phyloP scores from a whole-genome alignment of 2,797 vertebrate genomes.

The Argentina silus region DNA sequence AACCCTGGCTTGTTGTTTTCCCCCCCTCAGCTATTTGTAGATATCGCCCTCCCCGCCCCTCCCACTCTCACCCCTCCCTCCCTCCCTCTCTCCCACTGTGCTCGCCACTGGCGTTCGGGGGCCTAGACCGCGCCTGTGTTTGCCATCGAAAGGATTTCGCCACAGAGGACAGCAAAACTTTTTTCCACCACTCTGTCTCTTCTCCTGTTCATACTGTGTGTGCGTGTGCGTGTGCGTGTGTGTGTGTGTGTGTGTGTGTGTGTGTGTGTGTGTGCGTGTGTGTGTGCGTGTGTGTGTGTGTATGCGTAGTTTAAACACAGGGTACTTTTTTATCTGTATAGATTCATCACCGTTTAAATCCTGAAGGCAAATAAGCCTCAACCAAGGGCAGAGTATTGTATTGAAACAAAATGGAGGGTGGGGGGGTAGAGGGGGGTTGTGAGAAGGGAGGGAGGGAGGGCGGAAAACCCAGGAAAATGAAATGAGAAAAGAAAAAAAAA shows the following conservation, averaged over 20 bases:
- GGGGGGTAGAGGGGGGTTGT: background rate
- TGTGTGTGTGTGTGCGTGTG: background rate
- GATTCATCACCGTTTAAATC: constrained; percentile 6
- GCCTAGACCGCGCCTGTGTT: background rate
- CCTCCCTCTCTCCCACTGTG: background rate
- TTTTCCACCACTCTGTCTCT: too few species aligned
- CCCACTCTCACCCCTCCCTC: background rate
- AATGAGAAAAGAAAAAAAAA: background rate
- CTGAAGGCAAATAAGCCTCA: background rate
- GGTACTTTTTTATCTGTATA: background rate
- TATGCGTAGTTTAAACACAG: background rate
- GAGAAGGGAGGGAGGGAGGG: background rate
- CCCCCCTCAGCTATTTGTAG: constrained; percentile 6
- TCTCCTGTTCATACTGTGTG: too few species aligned
- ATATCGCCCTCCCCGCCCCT: background rate
- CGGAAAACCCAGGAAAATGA: background rate
- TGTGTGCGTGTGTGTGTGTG: background rate
- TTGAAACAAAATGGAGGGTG: constrained; percentile 21
- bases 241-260: background rate
- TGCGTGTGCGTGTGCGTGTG: background rate
- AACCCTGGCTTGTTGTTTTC: background rate
- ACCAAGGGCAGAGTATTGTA: constrained; percentile 16
- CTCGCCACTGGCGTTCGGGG: constrained; percentile 5
- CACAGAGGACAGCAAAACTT: constrained; percentile 13
- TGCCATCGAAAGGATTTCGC: constrained; percentile 6